A percentile compares a stretch with the other conserved stretches of the same genome.
These are phyloP conservation scores for Zeuzera pyrina DNA, from an alignment of 2,888 invertebrate species.

Conservation along the genomic window DNA sequence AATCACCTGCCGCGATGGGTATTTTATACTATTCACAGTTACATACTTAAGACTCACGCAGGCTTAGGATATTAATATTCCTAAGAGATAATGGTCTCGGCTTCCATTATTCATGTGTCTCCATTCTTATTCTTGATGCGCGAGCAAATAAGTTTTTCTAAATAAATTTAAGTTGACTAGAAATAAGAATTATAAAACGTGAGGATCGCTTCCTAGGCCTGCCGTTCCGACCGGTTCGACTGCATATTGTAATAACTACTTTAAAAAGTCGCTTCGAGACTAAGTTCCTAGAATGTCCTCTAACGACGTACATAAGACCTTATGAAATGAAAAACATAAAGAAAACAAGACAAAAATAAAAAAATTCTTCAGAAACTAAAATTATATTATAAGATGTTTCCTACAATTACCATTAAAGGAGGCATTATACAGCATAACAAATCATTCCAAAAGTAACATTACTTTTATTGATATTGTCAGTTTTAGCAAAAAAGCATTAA, in stretches of 20 bases:
- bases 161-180: conserved; percentile 22
- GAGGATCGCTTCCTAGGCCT: conserved; percentile 36
- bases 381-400: no score
- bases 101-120: conserved; percentile 41
- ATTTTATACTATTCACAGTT: conserved; percentile 30
- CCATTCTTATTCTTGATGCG: conserved; percentile 30
- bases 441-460: no score
- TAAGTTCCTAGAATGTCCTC: conserved; percentile 25
- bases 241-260: conserved; percentile 43
- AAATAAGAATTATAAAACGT: conserved; percentile 34
- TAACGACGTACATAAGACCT: conserved; percentile 27
- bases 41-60: no score
- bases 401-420: no score
- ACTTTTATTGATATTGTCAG: no score
- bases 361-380: no score
- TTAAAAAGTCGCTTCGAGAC: conserved; percentile 39
- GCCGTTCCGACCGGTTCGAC: conserved; percentile 36
- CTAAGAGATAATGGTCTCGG: conserved; percentile 24
- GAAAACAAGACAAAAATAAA: no score
- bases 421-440: no score
- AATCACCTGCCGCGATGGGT: conserved; percentile 35
- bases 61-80: conserved; percentile 35
- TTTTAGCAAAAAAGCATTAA: no score
- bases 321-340: no score
- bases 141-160: conserved; percentile 34